These are phyloP conservation scores for Nephrotoma guestfalica DNA, from an alignment of 2,888 invertebrate species.

Conservation along the genomic window DNA sequence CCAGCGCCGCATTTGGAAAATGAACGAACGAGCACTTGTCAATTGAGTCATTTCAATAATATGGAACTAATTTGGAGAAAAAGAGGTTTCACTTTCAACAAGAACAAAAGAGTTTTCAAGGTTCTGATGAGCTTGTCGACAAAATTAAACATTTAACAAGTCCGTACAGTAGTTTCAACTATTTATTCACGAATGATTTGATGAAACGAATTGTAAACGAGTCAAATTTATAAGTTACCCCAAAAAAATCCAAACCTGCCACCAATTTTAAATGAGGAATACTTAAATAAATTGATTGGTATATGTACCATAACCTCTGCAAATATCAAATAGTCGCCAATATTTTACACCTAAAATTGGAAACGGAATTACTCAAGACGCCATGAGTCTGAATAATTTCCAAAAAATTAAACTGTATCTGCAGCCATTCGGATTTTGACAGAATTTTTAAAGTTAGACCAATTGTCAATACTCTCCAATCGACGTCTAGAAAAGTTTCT, in stretches of 20 bases:
- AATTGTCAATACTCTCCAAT: too few species aligned
- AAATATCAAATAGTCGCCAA: not conserved
- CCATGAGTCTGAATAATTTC: too few species aligned
- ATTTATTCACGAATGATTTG: too few species aligned
- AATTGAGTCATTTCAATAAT: not conserved
- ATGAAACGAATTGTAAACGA: too few species aligned
- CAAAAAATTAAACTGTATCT: too few species aligned
- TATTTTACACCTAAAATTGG: too few species aligned
- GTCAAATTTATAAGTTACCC: not conserved
- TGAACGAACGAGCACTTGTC: not conserved
- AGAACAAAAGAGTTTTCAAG: not conserved
- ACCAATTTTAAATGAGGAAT: not conserved
- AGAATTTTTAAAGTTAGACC: too few species aligned
- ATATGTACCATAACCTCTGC: not conserved
- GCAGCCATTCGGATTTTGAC: not conserved
- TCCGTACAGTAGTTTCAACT: too few species aligned
- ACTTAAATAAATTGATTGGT: not conserved
- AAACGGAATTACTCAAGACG: too few species aligned
- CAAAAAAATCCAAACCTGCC: not conserved
- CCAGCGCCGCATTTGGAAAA: not conserved
- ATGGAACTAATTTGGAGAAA: not conserved
- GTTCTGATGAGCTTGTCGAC: too few species aligned
- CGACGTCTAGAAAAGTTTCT: too few species aligned
- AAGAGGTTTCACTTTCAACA: not conserved
- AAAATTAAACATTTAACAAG: too few species aligned